Evolutionary conservation across 2,797 vertebrate genomes (phyloP).

Genomic region (Macropus fuliginosus): DNA sequence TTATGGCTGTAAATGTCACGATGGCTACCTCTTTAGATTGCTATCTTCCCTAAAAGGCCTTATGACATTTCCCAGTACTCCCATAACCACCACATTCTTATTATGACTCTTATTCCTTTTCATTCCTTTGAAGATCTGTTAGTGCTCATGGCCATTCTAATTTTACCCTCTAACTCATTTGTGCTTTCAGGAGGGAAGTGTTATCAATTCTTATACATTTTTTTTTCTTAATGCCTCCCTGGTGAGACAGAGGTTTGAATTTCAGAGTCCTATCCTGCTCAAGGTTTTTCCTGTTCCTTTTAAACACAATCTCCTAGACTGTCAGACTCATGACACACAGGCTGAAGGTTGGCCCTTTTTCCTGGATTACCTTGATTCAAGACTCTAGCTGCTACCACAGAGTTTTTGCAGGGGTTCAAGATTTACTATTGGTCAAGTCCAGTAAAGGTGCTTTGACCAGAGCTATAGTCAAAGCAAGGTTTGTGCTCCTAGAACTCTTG

Average conservation of each 20-base stretch:
- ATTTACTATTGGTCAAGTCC: not conserved
- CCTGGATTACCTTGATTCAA: not conserved
- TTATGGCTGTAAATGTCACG: not conserved
- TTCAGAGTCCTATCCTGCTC: not conserved
- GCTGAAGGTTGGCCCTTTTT: not conserved
- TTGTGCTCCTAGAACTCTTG: not conserved
- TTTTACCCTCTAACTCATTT: not conserved
- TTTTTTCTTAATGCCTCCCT: not conserved
- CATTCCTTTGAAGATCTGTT: not conserved
- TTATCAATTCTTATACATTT: not conserved
- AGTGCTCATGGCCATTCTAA: not conserved
- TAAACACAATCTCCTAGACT: not conserved
- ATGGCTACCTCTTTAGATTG: not conserved
- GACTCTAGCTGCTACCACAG: not conserved
- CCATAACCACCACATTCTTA: not conserved
- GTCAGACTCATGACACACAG: not conserved
- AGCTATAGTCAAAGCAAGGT: not conserved
- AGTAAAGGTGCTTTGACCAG: not conserved
- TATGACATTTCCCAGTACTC: not conserved
- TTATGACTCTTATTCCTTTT: not conserved
- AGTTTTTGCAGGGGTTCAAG: not conserved
- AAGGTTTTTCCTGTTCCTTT: not conserved
- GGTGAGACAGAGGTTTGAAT: not conserved
- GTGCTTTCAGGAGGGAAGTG: not conserved
- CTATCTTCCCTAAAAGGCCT: not conserved